A percentile compares a stretch with the other conserved stretches of the same genome.
Evolutionary conservation across 2,888 invertebrate species (phyloP).

Genomic region (Leptopterna dolabrata): DNA sequence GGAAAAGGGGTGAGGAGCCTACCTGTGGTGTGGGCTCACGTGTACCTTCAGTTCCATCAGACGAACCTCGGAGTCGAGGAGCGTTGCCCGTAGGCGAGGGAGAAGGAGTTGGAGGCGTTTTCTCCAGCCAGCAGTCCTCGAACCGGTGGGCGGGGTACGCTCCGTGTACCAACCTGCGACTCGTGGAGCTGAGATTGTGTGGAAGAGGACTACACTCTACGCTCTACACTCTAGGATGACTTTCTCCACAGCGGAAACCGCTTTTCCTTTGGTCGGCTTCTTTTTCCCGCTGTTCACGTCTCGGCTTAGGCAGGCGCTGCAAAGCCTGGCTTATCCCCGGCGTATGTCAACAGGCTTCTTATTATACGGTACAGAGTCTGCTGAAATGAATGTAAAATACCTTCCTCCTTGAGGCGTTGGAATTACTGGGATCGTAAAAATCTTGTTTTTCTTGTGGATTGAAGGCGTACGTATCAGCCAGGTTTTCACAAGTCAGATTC

Average conservation of each 20-base stretch:
- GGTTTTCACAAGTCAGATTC: neutral
- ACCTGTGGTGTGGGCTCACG: neutral
- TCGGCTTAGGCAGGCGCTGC: neutral
- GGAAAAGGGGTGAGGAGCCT: neutral
- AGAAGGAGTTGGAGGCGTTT: neutral
- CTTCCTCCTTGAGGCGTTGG: neutral
- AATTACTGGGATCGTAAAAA: neutral
- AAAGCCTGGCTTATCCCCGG: neutral
- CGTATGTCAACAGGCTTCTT: slow-evolving; percentile 3
- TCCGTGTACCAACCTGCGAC: neutral
- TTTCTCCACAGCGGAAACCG: neutral
- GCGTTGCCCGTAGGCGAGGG: neutral
- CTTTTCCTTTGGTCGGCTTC: neutral
- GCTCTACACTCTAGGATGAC: no score
- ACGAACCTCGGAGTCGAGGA: slow-evolving; percentile 12
- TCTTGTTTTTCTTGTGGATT: neutral
- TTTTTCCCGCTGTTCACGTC: neutral
- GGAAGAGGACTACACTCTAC: neutral
- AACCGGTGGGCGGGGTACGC: no score
- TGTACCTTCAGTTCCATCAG: slow-evolving; percentile 34
- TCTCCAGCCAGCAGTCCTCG: neutral
- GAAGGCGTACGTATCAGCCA: neutral
- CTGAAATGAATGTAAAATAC: neutral
- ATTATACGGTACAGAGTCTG: neutral
- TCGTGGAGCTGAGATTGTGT: neutral